These are phyloP conservation scores for Yponomeuta evonymella DNA, from an alignment of 2,888 invertebrate genomes.

Conservation along the genomic window DNA sequence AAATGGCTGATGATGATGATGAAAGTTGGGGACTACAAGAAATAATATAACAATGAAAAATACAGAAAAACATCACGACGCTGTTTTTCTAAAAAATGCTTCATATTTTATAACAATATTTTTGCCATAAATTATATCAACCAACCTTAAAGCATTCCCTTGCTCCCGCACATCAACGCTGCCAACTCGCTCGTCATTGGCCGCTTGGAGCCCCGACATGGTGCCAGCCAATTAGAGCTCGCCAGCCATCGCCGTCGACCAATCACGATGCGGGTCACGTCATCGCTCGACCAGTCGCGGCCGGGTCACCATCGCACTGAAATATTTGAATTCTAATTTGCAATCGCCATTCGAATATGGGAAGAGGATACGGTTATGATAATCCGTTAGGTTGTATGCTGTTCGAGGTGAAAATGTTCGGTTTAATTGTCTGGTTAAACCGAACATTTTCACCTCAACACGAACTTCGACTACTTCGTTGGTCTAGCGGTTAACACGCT, in stretches of 20 bases:
- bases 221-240: conserved; percentile 43
- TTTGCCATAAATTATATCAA: conserved; percentile 17
- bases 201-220: conserved; percentile 68
- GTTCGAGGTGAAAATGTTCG: no score
- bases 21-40: no score
- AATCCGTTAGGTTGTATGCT: neutral
- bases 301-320: conserved; percentile 24
- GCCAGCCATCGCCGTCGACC: conserved; percentile 37
- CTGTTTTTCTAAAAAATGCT: no score
- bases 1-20: no score
- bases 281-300: conserved; percentile 37
- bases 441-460: no score
- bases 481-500: no score
- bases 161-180: conserved; percentile 69
- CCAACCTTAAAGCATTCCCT: conserved; percentile 67
- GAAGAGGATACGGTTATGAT: conserved; percentile 9
- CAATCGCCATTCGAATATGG: conserved; percentile 11
- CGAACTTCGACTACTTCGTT: no score
- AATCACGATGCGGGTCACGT: conserved; percentile 42
- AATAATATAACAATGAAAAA: no score
- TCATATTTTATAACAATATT: neutral
- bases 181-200: conserved; percentile 60
- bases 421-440: no score
- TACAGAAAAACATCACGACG: no score
- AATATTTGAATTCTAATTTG: conserved; percentile 15